phyloP scores from a whole-genome alignment of 2,113 vertebrate genomes.

The Gnathonemus longibarbis region DNA sequence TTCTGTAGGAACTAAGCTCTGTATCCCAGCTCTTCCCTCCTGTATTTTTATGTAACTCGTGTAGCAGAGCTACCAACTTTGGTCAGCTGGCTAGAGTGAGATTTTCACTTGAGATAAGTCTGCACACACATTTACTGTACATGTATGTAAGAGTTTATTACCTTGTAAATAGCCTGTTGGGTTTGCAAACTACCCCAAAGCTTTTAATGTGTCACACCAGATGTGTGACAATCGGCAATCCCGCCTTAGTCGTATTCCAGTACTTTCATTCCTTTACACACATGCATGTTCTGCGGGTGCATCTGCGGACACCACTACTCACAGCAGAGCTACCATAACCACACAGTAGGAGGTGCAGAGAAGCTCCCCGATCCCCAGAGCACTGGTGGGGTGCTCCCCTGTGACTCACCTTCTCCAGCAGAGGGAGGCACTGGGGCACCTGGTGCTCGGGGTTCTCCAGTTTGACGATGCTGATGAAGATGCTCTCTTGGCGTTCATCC shows the following conservation, averaged over 20 bases:
- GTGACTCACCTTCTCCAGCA: conserved; percentile 79
- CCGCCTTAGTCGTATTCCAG: neutral
- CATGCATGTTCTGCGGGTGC: neutral
- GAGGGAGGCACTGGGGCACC: conserved; percentile 76
- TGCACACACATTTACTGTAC: neutral
- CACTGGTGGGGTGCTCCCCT: neutral
- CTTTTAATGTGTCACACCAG: neutral
- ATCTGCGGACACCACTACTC: neutral
- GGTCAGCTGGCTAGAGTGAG: neutral
- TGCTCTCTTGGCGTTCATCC: conserved; percentile 81
- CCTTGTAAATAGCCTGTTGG: neutral
- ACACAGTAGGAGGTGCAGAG: neutral
- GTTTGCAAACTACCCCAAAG: neutral
- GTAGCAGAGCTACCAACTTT: neutral
- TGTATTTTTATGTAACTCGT: neutral
- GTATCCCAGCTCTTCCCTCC: neutral
- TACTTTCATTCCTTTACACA: neutral
- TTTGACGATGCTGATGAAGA: conserved; percentile 95
- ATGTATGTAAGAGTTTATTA: neutral
- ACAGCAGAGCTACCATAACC: neutral
- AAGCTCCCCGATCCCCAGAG: neutral
- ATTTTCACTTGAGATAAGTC: neutral
- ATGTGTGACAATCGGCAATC: neutral
- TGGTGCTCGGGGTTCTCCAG: conserved; percentile 77
- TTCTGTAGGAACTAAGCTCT: neutral